These are phyloP conservation scores for Malurus splendens DNA, from an alignment of 2,797 vertebrate genomes.

Conservation along the genomic window DNA sequence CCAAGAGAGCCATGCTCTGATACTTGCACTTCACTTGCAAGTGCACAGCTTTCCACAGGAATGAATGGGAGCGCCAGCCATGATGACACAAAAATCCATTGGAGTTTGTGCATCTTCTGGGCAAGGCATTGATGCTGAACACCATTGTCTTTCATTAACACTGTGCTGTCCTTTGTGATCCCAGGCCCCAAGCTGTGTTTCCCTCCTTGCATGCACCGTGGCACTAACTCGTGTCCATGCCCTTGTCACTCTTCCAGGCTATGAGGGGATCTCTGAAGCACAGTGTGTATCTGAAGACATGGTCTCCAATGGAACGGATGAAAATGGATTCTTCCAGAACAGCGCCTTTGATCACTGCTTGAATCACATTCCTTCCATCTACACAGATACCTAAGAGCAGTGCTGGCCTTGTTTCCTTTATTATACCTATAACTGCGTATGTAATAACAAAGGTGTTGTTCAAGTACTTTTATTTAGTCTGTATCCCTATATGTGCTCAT, in stretches of 20 bases:
- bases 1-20: not conserved
- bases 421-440: conserved; percentile 52
- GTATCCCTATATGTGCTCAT: conserved; percentile 65
- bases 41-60: not conserved
- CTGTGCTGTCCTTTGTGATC: not conserved
- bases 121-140: conserved; percentile 2
- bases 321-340: conserved; percentile 89
- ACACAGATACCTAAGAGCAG: conserved; percentile 86
- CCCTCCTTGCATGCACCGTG: not conserved
- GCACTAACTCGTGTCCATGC: not conserved
- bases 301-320: conserved; percentile 80
- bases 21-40: not conserved
- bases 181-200: not conserved
- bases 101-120: not conserved
- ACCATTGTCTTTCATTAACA: not conserved
- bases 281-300: conserved; percentile 78
- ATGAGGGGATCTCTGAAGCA: conserved; percentile 80
- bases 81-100: not conserved
- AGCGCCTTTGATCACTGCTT: conserved; percentile 91
- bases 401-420: conserved; percentile 11
- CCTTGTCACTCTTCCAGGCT: conserved; percentile 73
- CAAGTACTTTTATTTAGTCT: conserved; percentile 66
- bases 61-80: not conserved
- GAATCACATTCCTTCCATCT: conserved; percentile 92
- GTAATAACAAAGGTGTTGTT: conserved; percentile 61